Base-by-base conservation (phyloP, 2,797 vertebrate genomes). In the Oreochromis mossambicus region DNA sequence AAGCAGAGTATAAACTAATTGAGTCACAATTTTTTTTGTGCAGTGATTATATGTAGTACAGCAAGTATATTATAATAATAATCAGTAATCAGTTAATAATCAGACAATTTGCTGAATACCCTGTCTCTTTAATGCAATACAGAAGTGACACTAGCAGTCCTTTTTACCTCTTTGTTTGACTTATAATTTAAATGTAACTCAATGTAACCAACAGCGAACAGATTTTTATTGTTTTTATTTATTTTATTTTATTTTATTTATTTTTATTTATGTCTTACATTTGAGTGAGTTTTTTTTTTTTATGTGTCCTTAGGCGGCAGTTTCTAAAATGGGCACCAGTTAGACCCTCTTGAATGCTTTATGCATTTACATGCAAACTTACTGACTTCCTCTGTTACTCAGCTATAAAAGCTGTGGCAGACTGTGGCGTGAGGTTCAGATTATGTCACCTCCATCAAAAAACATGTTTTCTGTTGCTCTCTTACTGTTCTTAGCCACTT, bases 11-110 rank as follows among this genome's bases (percentile, higher is more conserved):
- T 0, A 55, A 55, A 55, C 2, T 51, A 4, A 46, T 46, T 52
- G 6, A 55, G 2, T 55, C 21, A 55, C 0, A 55, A 14, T 55
- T 54, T 24, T 24, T 24, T 54, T 54, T 55, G 21, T 54, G 4
- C 0, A 54, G 52, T 0, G 1, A 54, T 52, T 52, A 52, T 6
- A 24, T 52, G 0, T 0, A 54, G n/a, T 24, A 7, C 51, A 54
- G n/a, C 3, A 52, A 52, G 50, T 52, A n/a, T 51, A 55, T 5
- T 5, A 29, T 29, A 29, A 5, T 29, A 29, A 29, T 29, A 5
- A 29, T 5, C n/a, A n/a, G n/a, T n/a, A n/a, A n/a, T n/a, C n/a
- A n/a, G n/a, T 29, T 2, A 24, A 54, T 54, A 54, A 13, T 54
- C 6, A 0, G 4, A 0, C 4, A 0, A 8, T 48, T 0, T 0